A percentile compares a stretch with the other conserved stretches of the same genome.
phyloP scores from a whole-genome alignment of 2,113 vertebrate genomes.

The Henicopernis longicauda region DNA sequence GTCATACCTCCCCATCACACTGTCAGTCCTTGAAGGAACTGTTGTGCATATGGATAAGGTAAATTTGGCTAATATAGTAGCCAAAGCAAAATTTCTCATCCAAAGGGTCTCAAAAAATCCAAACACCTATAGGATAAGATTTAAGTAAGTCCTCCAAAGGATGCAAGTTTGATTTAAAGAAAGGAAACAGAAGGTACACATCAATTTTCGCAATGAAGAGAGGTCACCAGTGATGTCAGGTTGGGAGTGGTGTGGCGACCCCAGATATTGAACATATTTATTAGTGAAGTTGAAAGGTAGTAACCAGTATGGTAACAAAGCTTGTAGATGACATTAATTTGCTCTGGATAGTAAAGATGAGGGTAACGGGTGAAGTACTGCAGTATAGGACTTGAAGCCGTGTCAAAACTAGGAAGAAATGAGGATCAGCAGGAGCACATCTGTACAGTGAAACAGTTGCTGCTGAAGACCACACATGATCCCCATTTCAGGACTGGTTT shows the following conservation, averaged over 20 bases:
- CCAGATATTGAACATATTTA: background rate
- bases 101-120: background rate
- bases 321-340: background rate
- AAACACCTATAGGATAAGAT: background rate
- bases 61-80: background rate
- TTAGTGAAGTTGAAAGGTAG: background rate
- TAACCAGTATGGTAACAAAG: background rate
- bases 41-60: background rate
- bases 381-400: no score
- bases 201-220: background rate
- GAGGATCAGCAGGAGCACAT: background rate
- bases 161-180: background rate
- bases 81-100: background rate
- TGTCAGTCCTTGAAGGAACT: background rate
- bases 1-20: background rate
- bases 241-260: fast-evolving
- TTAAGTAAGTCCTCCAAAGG: background rate
- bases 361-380: no score
- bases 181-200: background rate
- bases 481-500: background rate
- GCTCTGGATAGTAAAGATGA: no score
- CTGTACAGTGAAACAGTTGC: background rate
- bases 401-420: background rate
- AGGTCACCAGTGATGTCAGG: background rate
- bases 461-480: background rate